Percentiles rank a stretch among this genome's conserved stretches.
phyloP scores from a whole-genome alignment of 2,797 vertebrate genomes.

The Poeciliopsis infans region DNA sequence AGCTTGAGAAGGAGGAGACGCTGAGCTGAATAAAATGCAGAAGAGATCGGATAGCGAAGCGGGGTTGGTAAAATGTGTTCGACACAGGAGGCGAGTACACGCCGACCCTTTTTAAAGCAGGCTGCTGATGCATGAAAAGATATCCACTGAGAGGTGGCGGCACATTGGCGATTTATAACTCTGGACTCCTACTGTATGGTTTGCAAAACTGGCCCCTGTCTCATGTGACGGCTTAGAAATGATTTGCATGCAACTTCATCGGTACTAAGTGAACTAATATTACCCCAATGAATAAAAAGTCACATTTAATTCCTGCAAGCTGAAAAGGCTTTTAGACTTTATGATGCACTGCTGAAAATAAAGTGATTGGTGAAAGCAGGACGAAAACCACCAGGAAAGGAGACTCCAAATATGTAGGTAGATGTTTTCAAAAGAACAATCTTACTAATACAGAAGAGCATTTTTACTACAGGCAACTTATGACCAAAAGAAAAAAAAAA shows the following conservation, averaged over 20 bases:
- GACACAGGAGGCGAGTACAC: conserved; percentile 59
- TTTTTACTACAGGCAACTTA: conserved; percentile 13
- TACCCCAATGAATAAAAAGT: background rate
- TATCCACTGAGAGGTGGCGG: conserved; percentile 39
- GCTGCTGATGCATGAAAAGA: conserved; percentile 72
- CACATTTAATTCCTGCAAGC: background rate
- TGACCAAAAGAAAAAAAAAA: background rate
- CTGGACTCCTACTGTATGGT: conserved; percentile 28
- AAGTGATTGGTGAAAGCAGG: background rate
- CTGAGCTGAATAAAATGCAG: conserved; percentile 62
- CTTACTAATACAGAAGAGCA: background rate
- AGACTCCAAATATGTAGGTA: background rate
- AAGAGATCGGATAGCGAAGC: conserved; percentile 56
- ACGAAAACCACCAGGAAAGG: background rate
- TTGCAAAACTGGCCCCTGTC: conserved; percentile 44
- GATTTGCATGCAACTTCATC: background rate
- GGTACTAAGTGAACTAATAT: conserved; percentile 15
- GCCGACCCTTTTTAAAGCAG: conserved; percentile 69
- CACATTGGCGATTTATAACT: conserved; percentile 43
- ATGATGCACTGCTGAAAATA: conserved; percentile 9
- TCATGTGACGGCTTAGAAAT: conserved; percentile 12
- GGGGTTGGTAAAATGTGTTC: conserved; percentile 58
- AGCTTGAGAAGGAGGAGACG: conserved; percentile 57
- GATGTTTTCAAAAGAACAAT: background rate
- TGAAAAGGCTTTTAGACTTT: conserved; percentile 16